Base-by-base conservation (phyloP, 2,113 vertebrate species). In the Clarias macrocephalus region DNA sequence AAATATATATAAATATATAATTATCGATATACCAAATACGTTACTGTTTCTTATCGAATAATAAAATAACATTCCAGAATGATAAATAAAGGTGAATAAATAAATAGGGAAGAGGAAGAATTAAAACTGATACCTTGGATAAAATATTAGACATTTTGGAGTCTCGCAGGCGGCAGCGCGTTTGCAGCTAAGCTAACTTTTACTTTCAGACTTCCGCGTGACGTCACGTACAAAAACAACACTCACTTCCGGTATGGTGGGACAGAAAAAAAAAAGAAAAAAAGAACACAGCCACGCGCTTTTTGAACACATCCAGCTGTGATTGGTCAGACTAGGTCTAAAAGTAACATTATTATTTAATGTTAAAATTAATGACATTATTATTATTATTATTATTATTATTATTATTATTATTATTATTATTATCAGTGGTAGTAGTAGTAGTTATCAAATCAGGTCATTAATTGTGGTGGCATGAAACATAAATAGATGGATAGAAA, bases 151-250 rank as follows among this genome's bases (percentile, higher is more conserved):
- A 52, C 30, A 75, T 42, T 11, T 11, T 21, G 18, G 1, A 73
- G 23, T 76, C 75, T 56, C 75, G 56, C 52, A 4, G 52, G 5
- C 48, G 13, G 18, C 75, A 48, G 70, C 4, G 19, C 10, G 1
- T 76, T 15, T 37, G 42, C 73, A 3, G 48, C 48, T 52, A 25
- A 76, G 73, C 10, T 76, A 28, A 57, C 52, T 80, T 30, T 57
- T 19, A 80, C 54, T 59, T 33, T 80, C 28, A 30, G n/a, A 0
- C 54, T 30, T 59, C 76, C 76, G n/a, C 3, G 8, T 80, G 52
- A 80, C 76, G 76, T 59, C 76, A 80, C 76, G 18, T 0, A 80
- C 16, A 18, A 80, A 77, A 80, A 80, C 54, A 80, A 57, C 16
- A 3, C 15, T 33, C 54, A 80, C 76, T 30, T 80, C 76, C 76